Evolutionary conservation across 2,888 invertebrate genomes (phyloP).

Genomic region (Drosophila hawaiiensis): DNA sequence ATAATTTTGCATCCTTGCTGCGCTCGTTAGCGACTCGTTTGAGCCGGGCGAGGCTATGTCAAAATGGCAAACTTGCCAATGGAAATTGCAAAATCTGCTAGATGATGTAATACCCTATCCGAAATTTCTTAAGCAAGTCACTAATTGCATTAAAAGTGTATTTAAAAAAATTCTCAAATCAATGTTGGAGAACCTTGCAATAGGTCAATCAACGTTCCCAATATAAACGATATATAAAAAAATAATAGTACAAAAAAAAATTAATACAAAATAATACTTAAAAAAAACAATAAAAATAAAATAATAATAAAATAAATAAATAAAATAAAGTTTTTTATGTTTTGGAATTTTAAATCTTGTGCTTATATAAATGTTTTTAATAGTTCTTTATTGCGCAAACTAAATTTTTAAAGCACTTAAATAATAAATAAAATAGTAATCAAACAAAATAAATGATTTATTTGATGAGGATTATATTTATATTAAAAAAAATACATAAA

Average conservation of each 20-base stretch:
- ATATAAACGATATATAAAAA: too few species aligned
- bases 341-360: too few species aligned
- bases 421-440: not conserved
- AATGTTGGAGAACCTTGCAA: not conserved
- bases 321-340: too few species aligned
- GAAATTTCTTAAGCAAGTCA: too few species aligned
- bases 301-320: too few species aligned
- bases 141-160: not conserved
- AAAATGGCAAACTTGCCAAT: slow-evolving; percentile 6
- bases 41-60: slow-evolving; percentile 7
- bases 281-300: too few species aligned
- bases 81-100: not conserved
- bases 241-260: too few species aligned
- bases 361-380: too few species aligned
- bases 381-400: too few species aligned
- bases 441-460: not conserved
- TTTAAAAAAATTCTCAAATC: not conserved
- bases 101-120: slow-evolving; percentile 27
- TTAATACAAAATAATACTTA: too few species aligned
- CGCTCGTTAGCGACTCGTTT: slow-evolving; percentile 66
- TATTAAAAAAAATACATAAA: not conserved
- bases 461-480: not conserved
- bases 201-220: not conserved
- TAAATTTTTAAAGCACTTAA: not conserved
- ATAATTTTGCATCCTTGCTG: slow-evolving; percentile 43